Evolutionary conservation across 2,797 vertebrate genomes (phyloP).

Genomic region (Myotis daubentonii): DNA sequence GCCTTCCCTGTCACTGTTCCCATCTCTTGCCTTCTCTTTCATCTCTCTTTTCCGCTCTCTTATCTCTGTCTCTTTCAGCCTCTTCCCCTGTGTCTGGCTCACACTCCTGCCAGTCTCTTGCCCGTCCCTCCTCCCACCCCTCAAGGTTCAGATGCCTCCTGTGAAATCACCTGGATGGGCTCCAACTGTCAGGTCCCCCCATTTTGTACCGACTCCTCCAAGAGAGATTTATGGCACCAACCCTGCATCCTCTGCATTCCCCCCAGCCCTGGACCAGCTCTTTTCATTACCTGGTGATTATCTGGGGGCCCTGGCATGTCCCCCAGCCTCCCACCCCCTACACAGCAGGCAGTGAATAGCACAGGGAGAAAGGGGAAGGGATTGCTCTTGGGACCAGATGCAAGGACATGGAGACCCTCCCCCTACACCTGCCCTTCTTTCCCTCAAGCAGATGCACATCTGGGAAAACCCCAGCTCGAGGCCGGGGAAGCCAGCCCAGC

Average conservation of each 20-base stretch:
- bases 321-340: conserved; percentile 66
- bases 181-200: conserved; percentile 67
- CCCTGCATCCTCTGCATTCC: conserved; percentile 61
- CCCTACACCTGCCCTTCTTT: conserved; percentile 57
- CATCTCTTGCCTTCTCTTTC: background rate
- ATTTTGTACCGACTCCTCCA: conserved; percentile 34
- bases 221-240: conserved; percentile 72
- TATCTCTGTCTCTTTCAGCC: conserved; percentile 10
- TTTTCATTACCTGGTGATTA: conserved; percentile 81
- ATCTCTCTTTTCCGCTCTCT: conserved; percentile 24
- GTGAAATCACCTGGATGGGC: conserved; percentile 78
- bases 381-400: conserved; percentile 70
- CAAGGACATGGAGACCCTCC: conserved; percentile 75
- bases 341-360: conserved; percentile 69
- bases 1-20: background rate
- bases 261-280: conserved; percentile 74
- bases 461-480: conserved; percentile 81
- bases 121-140: conserved; percentile 55
- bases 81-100: background rate
- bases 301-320: conserved; percentile 76
- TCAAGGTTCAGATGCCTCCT: conserved; percentile 70
- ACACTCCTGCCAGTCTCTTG: conserved; percentile 37
- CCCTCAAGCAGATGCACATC: conserved; percentile 76
- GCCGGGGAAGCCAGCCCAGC: conserved; percentile 67
- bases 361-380: conserved; percentile 48